Base-by-base conservation (phyloP, 2,888 invertebrate species). In the Sabellastarte sp. region DNA sequence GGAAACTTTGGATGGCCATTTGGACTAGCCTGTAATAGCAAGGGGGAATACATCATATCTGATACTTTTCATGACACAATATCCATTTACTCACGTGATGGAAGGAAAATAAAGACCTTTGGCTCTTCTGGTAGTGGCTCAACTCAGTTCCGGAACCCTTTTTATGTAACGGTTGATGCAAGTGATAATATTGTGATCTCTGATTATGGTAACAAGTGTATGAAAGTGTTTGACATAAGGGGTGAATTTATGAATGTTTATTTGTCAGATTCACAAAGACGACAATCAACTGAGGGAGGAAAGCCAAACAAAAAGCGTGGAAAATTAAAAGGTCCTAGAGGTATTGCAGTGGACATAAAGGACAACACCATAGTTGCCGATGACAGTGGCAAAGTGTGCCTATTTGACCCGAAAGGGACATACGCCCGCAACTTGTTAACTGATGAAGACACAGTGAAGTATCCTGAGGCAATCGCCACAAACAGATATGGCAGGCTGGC, bases 281-380 rank as follows among this genome's bases (percentile, higher is more conserved):
- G 41, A 10, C 41, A 20, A 41, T 10, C 20, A 10, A 41, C 10
- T 10, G 41, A 41, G 41, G 41, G 10, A 10, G 20, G 20, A 41
- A 10, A 20, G 10, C 33, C 15, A 4, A 66, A 63, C 31, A 28
- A 26, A 32, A 50, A 59, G 55, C 30, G 55, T 0, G 60, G 52
- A 20, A 53, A 50, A 85, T 95, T 99, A 85, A 97, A 97, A 85
- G 95, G 95, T 86, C 99, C 99, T 66, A 91, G 98, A 83, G 99
- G 99, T 73, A 93, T 99, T 66, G 95, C 96, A 20, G 95, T 98
- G 65, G 98, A 99, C 84, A 95, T 95, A 79, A 95, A 96, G 85
- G 98, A 98, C 41, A 97, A 93, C 87, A 95, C 99, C 77, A 90
- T 95, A 76, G 96, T 99, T n/a, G 98, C 96, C 26, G 98, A 99